A percentile compares a stretch with the other conserved stretches of the same genome.
Conservation (phyloP, 2,113 vertebrate species). For the Rhea americana region DNA sequence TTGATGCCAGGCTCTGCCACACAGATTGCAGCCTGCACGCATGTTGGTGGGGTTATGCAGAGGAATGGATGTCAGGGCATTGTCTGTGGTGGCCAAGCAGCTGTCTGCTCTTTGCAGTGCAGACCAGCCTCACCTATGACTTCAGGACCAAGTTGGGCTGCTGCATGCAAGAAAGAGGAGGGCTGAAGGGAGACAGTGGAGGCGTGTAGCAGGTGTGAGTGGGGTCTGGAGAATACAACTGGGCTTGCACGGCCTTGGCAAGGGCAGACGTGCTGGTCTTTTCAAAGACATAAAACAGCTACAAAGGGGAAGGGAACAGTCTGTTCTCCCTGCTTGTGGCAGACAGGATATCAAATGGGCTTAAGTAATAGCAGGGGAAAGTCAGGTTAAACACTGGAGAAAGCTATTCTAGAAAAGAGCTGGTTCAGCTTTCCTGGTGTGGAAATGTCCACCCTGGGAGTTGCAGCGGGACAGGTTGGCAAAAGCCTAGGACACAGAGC, state of each 20-base stretch:
- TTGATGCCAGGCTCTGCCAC: rapidly evolving
- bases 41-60: rapidly evolving
- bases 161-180: background rate
- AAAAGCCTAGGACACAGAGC: background rate
- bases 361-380: background rate
- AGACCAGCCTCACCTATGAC: background rate
- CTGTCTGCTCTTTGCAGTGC: background rate
- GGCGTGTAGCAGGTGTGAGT: background rate
- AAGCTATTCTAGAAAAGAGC: background rate
- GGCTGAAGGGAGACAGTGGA: background rate
- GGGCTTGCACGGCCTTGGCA: background rate
- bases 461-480: background rate
- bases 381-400: conserved; percentile 13
- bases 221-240: rapidly evolving
- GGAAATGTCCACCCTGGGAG: rapidly evolving
- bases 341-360: conserved; percentile 47
- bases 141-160: background rate
- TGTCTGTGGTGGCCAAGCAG: background rate
- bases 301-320: conserved; percentile 46
- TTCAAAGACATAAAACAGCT: conserved; percentile 39
- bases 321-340: conserved; percentile 21
- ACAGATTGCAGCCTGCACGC: rapidly evolving
- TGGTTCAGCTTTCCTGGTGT: rapidly evolving
- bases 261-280: background rate
- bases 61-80: rapidly evolving